Evolutionary conservation across 2,113 vertebrate genomes (phyloP), one percentile per base, ranked within the genome.

Genomic region (Todiramphus chloris): DNA sequence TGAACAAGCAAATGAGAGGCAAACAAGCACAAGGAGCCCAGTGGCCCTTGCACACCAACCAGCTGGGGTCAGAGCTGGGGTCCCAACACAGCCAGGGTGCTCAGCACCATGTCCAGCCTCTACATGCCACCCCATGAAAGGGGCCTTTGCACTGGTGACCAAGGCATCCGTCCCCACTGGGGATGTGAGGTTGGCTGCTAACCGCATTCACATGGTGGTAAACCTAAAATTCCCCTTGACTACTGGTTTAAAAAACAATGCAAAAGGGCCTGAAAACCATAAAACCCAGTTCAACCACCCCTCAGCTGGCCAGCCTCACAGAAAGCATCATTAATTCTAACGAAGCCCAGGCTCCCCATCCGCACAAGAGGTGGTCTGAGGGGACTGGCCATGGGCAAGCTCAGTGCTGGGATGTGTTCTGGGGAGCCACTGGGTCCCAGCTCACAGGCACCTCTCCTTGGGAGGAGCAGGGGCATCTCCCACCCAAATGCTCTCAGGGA

Each of bases 111-210:
- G 1, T 39, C 48, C 48, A 35, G 10, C 5, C 41, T 58, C 51
- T 53, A 62, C 82, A 73, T 2, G 7, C 12, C 58, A 51, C 19
- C 16, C 28, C 0, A 0, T 13, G 13, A 70, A 63, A 76, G 58
- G 48, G 24, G 8, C 7, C 1, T 1, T 63, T 0, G 0, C 0
- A 2, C 13, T n/a, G 68, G 24, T 1, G 13, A 11, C 4, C 20
- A 15, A 39, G 15, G 41, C 44, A 64, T 2, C 19, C 9, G 12
- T 67, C 53, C 24, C 16, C 39, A 73, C n/a, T 33, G 37, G 27
- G 30, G 17, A 41, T 8, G 30, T 7, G 13, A 89, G 35, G 16
- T 3, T 44, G 68, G 27, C 53, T 56, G 41, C 62, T 82, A 68
- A 53, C n/a, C 0, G 0, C 6, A 3, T 27, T 50, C 1, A 0